Evolutionary conservation across 2,113 vertebrate species (phyloP).

Genomic region (Andinoacara biseriatus): DNA sequence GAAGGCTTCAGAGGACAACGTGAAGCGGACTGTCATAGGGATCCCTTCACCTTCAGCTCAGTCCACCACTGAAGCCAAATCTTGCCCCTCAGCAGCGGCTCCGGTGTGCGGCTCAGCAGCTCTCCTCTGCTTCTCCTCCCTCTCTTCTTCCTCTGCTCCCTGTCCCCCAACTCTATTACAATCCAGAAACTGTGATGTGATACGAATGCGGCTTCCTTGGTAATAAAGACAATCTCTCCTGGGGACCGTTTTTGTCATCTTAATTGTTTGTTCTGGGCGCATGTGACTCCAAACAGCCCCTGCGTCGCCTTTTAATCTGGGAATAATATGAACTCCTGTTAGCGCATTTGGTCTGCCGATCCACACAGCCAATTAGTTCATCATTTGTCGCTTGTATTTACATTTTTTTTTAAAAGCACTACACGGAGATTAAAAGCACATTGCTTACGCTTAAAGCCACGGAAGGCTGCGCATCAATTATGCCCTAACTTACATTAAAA

Average conservation of each 20-base stretch:
- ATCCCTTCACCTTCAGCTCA: constrained; percentile 59
- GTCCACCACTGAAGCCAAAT: constrained; percentile 64
- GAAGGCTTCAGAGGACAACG: not conserved
- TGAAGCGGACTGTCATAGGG: constrained; percentile 25
- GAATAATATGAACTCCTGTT: constrained; percentile 33
- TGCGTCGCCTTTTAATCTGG: constrained; percentile 27
- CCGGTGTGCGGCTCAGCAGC: constrained; percentile 47
- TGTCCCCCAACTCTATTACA: constrained; percentile 65
- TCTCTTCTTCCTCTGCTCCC: constrained; percentile 59
- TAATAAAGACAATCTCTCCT: constrained; percentile 62
- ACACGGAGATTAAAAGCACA: not conserved
- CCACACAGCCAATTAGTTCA: constrained; percentile 44
- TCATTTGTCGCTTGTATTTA: not conserved
- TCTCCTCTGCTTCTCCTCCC: constrained; percentile 62
- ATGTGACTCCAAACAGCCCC: constrained; percentile 57
- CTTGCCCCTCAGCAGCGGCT: constrained; percentile 46
- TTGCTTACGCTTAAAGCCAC: not conserved
- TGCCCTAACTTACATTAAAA: constrained; percentile 10
- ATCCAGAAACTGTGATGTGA: constrained; percentile 60
- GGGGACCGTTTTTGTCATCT: constrained; percentile 71
- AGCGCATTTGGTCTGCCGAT: constrained; percentile 23
- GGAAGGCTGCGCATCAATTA: constrained; percentile 19
- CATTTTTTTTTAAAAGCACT: not conserved
- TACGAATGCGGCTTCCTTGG: constrained; percentile 65
- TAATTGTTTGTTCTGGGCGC: constrained; percentile 64